Evolutionary conservation across 2,888 invertebrate species (phyloP).

Genomic region (Osedax frankpressi): DNA sequence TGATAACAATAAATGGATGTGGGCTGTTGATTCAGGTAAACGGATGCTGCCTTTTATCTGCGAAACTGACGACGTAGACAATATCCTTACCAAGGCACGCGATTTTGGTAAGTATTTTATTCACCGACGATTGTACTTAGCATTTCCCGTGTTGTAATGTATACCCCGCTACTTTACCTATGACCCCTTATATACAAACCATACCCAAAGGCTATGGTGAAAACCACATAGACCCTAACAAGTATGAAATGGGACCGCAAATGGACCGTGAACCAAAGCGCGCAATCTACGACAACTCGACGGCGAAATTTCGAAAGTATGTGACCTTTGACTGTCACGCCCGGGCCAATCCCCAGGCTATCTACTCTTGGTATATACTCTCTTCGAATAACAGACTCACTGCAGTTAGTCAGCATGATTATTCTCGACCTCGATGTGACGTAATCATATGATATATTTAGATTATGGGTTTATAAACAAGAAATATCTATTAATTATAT

Average conservation of each 20-base stretch:
- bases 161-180: no score
- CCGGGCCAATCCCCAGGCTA: slow-evolving; percentile 29
- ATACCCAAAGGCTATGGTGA: slow-evolving; percentile 25
- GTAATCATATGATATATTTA: no score
- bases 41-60: slow-evolving; percentile 32
- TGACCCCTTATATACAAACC: no score
- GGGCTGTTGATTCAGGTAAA: slow-evolving; percentile 14
- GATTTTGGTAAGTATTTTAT: slow-evolving; percentile 37
- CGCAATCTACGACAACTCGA: slow-evolving; percentile 32
- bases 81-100: slow-evolving; percentile 30
- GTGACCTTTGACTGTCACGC: slow-evolving; percentile 38
- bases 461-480: no score
- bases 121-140: no score
- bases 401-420: no score
- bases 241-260: slow-evolving; percentile 23
- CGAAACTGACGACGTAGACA: slow-evolving; percentile 33
- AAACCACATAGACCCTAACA: slow-evolving; percentile 22
- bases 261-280: slow-evolving; percentile 25
- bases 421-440: background rate
- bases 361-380: slow-evolving; percentile 30
- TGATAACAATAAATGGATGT: slow-evolving; percentile 17
- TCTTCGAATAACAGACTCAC: background rate
- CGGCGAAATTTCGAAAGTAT: slow-evolving; percentile 6
- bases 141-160: no score
- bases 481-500: no score